Evolutionary conservation across 2,797 vertebrate species (phyloP), one percentile per base, ranked within the genome.

Genomic region (Cirrhinus mrigala): DNA sequence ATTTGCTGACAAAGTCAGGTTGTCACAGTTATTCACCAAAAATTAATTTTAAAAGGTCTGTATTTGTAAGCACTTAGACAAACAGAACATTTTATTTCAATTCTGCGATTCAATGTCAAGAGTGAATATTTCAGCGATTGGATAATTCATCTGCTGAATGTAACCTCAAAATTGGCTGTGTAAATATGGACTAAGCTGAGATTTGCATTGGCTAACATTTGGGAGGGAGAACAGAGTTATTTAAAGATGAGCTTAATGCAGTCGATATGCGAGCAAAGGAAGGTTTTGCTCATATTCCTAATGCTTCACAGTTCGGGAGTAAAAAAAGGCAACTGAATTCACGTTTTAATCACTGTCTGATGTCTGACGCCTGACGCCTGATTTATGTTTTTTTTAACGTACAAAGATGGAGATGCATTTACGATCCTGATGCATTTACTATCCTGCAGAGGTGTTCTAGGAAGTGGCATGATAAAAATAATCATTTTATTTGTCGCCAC

Each of bases 121-220:
- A 88, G 88, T 79, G 87, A 89, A 87, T 82, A 87, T 87, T 88
- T 74, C 82, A 88, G 82, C 75, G 76, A 88, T 74, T 81, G 83
- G 69, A 78, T 85, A 79, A 84, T 84, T 88, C 75, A 81, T 86
- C 82, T 86, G 60, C 87, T 74, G 76, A 87, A 86, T 79, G 88
- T 90, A 89, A 89, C 90, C 90, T 89, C 88, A 89, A 86, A 90
- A 89, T 88, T 89, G 87, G 85, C 86, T 88, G 79, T 74, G 90
- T 87, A 89, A 90, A 90, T 89, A 89, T 84, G 68, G 87, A 85
- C 88, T 90, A 89, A 90, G 87, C 88, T 88, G 79, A 89, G 90
- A 89, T 89, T 90, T 90, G 86, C 90, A 89, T 89, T 89, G 88
- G 89, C 87, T 90, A 89, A 89, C 87, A 90, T 89, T 90, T 89